Evolutionary conservation across 2,113 vertebrate genomes (phyloP), one percentile per base, ranked within the genome.

Genomic region (Climacteris rufus): DNA sequence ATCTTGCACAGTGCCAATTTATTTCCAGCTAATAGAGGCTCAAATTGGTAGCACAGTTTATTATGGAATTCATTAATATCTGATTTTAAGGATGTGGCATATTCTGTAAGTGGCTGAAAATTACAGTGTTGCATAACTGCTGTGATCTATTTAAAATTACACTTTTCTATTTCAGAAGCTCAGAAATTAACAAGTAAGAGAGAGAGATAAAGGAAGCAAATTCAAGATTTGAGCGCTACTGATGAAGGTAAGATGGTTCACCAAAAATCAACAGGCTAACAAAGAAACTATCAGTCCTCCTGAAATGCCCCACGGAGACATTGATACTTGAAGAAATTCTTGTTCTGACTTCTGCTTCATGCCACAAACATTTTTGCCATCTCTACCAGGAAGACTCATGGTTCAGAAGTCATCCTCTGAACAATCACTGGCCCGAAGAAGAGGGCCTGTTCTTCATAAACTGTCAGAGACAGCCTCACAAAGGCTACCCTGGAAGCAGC

Each of bases 31-130:
- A 85, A 61, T 40, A 86, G 57, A 93, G 72, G 15, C 61, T 81
- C 18, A 3, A 61, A 93, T 44, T 65, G 72, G 53, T 33, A 90
- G 60, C 60, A 65, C 6, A 89, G 47, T 78, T 92, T 83, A 94
- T 83, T 90, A 87, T 1, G 0, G 44, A 93, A 93, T 81, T 93
- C 90, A 91, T 96, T 95, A 86, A 84, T 92, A 84, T 79, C 92
- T 95, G 61, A 93, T 94, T 92, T 79, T 93, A 92, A 88, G 42
- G 83, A 93, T 68, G 59, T 79, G 70, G 81, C 54, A 76, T n/a
- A 75, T 31, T 83, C 72, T 33, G 23, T 25, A 90, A 90, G 68
- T 79, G 68, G 82, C 24, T 88, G 71, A 81, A 94, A 93, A 96
- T 68, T 57, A 61, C 25, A 42, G 47, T 27, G 52, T 87, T 96